phyloP scores from a whole-genome alignment of 2,113 vertebrate species.

The Echinops telfairi region DNA sequence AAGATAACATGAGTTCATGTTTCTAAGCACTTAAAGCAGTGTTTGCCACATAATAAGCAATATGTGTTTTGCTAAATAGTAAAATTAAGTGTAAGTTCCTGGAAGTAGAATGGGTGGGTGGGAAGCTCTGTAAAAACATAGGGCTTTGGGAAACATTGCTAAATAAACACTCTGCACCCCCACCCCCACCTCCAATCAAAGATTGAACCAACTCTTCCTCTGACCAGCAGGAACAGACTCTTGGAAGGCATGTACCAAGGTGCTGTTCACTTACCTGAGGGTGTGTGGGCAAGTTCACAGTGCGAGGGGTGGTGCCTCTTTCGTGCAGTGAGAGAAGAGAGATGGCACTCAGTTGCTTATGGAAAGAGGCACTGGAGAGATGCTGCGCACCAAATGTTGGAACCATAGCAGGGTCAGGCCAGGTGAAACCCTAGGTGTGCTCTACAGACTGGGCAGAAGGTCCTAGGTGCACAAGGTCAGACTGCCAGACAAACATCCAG shows the following conservation, averaged over 20 bases:
- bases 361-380: background rate
- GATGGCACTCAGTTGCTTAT: background rate
- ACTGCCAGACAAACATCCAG: background rate
- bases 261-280: background rate
- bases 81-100: slow-evolving; percentile 35
- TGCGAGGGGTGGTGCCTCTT: background rate
- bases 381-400: background rate
- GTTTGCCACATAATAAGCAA: background rate
- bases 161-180: background rate
- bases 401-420: background rate
- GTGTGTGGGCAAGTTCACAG: background rate
- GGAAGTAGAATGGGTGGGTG: background rate
- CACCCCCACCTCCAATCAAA: background rate
- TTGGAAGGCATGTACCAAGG: background rate
- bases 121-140: slow-evolving; percentile 14
- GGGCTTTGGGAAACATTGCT: background rate
- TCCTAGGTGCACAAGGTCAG: background rate
- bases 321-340: background rate
- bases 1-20: slow-evolving; percentile 25
- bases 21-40: background rate
- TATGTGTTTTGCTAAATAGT: slow-evolving; percentile 1
- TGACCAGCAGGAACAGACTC: background rate
- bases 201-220: background rate
- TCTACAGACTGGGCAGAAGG: background rate
- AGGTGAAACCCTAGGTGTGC: background rate